Base-by-base conservation (phyloP, 2,888 invertebrate species). In the Hypena proboscidalis region DNA sequence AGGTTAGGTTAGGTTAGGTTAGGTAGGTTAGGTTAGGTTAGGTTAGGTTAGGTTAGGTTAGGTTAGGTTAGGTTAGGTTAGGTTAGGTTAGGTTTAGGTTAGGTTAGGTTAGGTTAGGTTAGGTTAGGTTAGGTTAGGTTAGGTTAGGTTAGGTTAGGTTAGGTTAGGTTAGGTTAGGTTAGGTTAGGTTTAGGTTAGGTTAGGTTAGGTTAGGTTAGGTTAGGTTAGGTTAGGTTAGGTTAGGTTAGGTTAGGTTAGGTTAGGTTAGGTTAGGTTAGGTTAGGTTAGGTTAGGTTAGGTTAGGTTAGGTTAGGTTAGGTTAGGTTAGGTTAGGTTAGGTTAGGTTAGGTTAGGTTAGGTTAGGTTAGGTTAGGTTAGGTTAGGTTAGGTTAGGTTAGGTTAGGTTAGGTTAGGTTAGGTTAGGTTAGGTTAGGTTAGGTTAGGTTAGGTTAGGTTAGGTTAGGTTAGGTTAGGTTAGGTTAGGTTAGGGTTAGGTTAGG, bases 1-100 rank as follows among this genome's bases (percentile, higher is more conserved):
- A 48, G 48, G 45, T 45, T 30, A 34, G 39, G 40, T 49, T 35
- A 38, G n/a, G n/a, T n/a, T n/a, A n/a, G n/a, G n/a, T n/a, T n/a
- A n/a, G n/a, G n/a, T n/a, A n/a, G n/a, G n/a, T n/a, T n/a, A n/a
- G n/a, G n/a, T n/a, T n/a, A n/a, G 22, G 27, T 32, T 29, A 25
- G 31, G 43, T 52, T 45, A 45, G 48, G 48, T 48, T 45, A 48
- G 44, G 44, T 45, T 48, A 49, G 43, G 43, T 44, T 44, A 51
- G 51, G 51, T 51, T 52, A 52, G 52, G 56, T 56, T 56, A 56
- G 56, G 56, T 56, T 52, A 52, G 56, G 52, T 15, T 19, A 19
- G 19, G n/a, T n/a, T n/a, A n/a, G n/a, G n/a, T n/a, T n/a, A n/a
- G n/a, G n/a, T n/a, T n/a, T n/a, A n/a, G n/a, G 19, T 19, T 19